Conservation (phyloP, 2,888 invertebrate species). For the Thecocarcelia acutangulata region DNA sequence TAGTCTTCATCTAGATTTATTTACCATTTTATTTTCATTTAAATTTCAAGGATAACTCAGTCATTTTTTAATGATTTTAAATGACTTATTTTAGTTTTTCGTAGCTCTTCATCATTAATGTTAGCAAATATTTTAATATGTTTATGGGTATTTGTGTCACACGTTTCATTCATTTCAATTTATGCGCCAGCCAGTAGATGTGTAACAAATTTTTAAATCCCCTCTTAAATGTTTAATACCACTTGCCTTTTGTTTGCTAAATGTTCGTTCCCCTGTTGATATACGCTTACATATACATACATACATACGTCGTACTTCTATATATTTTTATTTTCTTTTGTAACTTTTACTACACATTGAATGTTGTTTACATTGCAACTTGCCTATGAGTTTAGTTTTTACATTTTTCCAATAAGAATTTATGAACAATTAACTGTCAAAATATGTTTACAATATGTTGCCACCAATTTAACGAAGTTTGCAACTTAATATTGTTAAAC, state of each 20-base stretch:
- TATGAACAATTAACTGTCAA: constrained; percentile 69
- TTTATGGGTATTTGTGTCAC: constrained; percentile 53
- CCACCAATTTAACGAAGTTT: constrained; percentile 18
- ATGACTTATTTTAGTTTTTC: constrained; percentile 33
- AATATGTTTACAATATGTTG: constrained; percentile 64
- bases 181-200: constrained; percentile 30
- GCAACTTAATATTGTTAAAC: neutral
- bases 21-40: constrained; percentile 29
- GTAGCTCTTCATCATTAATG: neutral
- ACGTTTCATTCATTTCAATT: constrained; percentile 30
- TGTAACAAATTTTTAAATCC: constrained; percentile 52
- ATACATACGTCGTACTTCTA: too few species aligned
- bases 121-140: constrained; percentile 21
- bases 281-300: constrained; percentile 49
- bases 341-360: constrained; percentile 45
- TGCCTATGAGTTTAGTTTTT: constrained; percentile 42
- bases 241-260: neutral
- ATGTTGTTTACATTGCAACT: constrained; percentile 37
- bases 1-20: constrained; percentile 2
- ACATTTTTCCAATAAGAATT: constrained; percentile 65
- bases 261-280: constrained; percentile 39
- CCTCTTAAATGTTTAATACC: constrained; percentile 42
- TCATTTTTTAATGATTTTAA: constrained; percentile 25
- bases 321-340: constrained; percentile 19
- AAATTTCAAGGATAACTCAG: constrained; percentile 37